phyloP scores from a whole-genome alignment of 2,797 vertebrate genomes.

The Anabacerthia variegaticeps region DNA sequence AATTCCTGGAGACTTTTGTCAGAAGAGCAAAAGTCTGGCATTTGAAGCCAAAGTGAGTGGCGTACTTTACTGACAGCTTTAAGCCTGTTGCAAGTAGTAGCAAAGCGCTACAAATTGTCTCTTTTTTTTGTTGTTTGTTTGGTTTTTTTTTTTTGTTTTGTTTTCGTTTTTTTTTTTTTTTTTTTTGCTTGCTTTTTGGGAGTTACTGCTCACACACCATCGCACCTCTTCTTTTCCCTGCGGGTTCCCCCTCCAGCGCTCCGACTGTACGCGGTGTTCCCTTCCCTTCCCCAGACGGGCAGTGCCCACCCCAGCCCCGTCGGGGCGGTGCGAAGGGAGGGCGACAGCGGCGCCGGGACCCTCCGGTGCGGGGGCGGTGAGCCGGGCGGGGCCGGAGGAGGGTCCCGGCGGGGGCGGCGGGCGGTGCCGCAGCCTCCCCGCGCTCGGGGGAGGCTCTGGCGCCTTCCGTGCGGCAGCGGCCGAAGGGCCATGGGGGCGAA shows the following conservation, averaged over 20 bases:
- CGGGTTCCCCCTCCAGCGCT: rapidly evolving
- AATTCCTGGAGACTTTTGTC: neutral
- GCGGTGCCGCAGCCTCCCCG: neutral
- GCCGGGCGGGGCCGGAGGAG: neutral
- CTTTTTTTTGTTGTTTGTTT: neutral
- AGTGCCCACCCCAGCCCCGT: neutral
- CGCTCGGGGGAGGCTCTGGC: neutral
- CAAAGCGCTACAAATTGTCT: too few relatives aligned
- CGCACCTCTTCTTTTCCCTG: rapidly evolving
- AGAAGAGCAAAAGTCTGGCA: neutral
- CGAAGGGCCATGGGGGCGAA: neutral
- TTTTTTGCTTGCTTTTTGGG: neutral
- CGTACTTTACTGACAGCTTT: neutral
- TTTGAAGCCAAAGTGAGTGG: neutral
- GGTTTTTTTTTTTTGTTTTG: too few relatives aligned
- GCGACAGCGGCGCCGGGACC: rapidly evolving
- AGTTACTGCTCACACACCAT: rapidly evolving
- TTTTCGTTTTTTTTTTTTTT: too few relatives aligned
- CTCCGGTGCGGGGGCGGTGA: neutral
- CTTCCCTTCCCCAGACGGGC: neutral
- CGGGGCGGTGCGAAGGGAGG: neutral
- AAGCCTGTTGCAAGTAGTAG: neutral
- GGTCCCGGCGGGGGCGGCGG: neutral
- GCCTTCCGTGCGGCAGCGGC: neutral
- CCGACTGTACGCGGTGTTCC: too few relatives aligned